A percentile compares a stretch with the other conserved stretches of the same genome.
These are phyloP conservation scores for Drosophila hamatofila DNA, from an alignment of 2,888 invertebrate genomes.

Conservation along the genomic window DNA sequence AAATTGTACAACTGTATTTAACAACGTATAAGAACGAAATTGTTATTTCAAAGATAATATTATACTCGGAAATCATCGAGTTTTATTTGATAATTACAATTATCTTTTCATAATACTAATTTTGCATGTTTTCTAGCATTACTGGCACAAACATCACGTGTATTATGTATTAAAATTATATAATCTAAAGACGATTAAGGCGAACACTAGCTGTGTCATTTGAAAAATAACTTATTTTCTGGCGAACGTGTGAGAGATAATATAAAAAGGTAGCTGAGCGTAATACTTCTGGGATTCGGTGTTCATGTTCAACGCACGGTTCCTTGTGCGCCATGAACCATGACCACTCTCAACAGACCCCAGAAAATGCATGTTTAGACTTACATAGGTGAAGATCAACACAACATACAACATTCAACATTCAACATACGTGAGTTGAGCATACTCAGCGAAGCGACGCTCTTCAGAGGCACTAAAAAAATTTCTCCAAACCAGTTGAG, in stretches of 20 bases:
- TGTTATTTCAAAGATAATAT: neutral
- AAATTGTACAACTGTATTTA: neutral
- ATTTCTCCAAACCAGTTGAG: conserved; percentile 61
- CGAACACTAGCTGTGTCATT: conserved; percentile 9
- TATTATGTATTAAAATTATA: conserved; percentile 9
- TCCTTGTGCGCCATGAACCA: conserved; percentile 47
- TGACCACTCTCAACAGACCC: conserved; percentile 48
- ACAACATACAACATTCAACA: conserved; percentile 17
- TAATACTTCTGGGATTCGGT: conserved; percentile 39
- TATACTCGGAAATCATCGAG: neutral
- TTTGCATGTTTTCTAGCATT: conserved; percentile 6
- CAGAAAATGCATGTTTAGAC: conserved; percentile 14
- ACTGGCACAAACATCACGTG: neutral
- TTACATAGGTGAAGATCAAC: conserved; percentile 27
- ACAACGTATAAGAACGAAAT: neutral
- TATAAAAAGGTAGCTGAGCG: conserved; percentile 21
- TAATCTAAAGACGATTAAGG: neutral
- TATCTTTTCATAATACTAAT: neutral
- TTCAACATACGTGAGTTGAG: conserved; percentile 19
- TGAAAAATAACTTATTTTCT: conserved; percentile 1
- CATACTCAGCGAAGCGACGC: conserved; percentile 45
- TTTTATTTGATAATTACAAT: conserved; percentile 3
- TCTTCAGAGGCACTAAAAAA: conserved; percentile 41
- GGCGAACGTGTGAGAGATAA: conserved; percentile 6
- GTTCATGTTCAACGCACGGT: conserved; percentile 17